These are phyloP conservation scores for Drosophila tristis DNA, from an alignment of 1,140 invertebrate species.

Conservation along the genomic window DNA sequence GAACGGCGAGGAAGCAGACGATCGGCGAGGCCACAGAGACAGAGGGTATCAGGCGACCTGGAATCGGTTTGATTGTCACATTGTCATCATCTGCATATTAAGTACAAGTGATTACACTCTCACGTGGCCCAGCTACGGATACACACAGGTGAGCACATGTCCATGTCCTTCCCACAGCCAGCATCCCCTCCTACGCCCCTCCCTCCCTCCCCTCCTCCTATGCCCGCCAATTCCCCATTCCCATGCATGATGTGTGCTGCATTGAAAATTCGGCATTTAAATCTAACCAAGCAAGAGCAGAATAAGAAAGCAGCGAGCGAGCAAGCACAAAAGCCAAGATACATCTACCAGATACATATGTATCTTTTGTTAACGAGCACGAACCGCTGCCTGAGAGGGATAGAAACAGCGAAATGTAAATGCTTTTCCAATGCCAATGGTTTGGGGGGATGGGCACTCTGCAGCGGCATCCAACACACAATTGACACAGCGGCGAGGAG, in stretches of 20 bases:
- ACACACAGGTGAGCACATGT: constrained; percentile 49
- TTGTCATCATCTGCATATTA: constrained; percentile 82
- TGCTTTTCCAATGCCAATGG: constrained; percentile 51
- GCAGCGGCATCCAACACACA: constrained; percentile 35
- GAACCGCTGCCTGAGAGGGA: constrained; percentile 25
- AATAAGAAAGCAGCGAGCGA: constrained; percentile 35
- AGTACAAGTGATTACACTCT: constrained; percentile 80
- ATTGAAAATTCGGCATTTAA: constrained; percentile 80
- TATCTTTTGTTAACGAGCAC: constrained; percentile 79
- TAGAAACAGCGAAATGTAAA: constrained; percentile 53
- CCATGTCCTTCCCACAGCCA: constrained; percentile 1
- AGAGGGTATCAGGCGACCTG: constrained; percentile 57
- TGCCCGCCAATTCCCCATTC: not conserved
- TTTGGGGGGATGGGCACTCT: too few relatives aligned
- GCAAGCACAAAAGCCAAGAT: constrained; percentile 45
- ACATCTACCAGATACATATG: constrained; percentile 73
- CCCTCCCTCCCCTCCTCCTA: too few relatives aligned
- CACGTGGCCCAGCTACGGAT: constrained; percentile 31
- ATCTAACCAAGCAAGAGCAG: constrained; percentile 69
- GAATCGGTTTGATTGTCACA: constrained; percentile 81
- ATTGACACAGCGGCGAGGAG: constrained; percentile 40
- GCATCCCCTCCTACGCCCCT: not conserved
- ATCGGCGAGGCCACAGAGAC: constrained; percentile 6
- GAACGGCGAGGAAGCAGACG: not conserved
- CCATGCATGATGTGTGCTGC: constrained; percentile 56